phyloP scores from a whole-genome alignment of 2,113 vertebrate genomes.

The Pangasianodon hypophthalmus region DNA sequence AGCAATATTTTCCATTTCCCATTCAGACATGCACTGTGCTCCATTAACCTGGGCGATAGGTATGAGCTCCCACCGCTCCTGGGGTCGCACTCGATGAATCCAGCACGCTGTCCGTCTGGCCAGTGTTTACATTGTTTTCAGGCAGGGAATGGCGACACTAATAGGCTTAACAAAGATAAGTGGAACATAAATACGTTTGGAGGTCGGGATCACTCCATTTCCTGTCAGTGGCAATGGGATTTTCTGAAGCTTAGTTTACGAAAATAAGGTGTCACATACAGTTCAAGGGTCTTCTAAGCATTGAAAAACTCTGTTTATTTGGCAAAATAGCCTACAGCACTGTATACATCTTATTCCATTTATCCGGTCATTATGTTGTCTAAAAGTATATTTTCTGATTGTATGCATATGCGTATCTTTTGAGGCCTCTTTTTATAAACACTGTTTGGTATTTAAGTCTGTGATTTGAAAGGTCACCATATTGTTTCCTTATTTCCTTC shows the following conservation, averaged over 20 bases:
- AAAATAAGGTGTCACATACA: slow-evolving; percentile 8
- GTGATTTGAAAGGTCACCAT: slow-evolving; percentile 12
- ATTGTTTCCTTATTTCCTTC: slow-evolving; percentile 5
- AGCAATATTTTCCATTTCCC: slow-evolving; percentile 50
- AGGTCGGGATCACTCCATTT: slow-evolving; percentile 66
- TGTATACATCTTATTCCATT: background rate
- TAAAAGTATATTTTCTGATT: background rate
- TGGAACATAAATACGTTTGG: slow-evolving; percentile 72
- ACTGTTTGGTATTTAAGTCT: background rate
- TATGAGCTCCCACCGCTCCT: slow-evolving; percentile 61
- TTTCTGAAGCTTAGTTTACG: slow-evolving; percentile 55
- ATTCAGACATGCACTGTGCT: slow-evolving; percentile 60
- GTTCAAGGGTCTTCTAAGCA: slow-evolving; percentile 24
- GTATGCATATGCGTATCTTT: background rate
- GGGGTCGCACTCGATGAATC: slow-evolving; percentile 72
- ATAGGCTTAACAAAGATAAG: slow-evolving; percentile 70
- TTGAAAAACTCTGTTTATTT: background rate
- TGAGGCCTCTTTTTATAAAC: background rate
- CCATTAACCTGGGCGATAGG: slow-evolving; percentile 43
- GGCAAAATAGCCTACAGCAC: background rate
- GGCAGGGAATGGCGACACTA: slow-evolving; percentile 69
- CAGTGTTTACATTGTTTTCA: slow-evolving; percentile 71
- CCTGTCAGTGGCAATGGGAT: slow-evolving; percentile 68
- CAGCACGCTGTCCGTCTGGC: slow-evolving; percentile 72
- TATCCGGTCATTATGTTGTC: background rate